Percentiles rank a stretch among this genome's conserved stretches.
phyloP scores from a whole-genome alignment of 2,113 vertebrate genomes.

The Petromus typicus region DNA sequence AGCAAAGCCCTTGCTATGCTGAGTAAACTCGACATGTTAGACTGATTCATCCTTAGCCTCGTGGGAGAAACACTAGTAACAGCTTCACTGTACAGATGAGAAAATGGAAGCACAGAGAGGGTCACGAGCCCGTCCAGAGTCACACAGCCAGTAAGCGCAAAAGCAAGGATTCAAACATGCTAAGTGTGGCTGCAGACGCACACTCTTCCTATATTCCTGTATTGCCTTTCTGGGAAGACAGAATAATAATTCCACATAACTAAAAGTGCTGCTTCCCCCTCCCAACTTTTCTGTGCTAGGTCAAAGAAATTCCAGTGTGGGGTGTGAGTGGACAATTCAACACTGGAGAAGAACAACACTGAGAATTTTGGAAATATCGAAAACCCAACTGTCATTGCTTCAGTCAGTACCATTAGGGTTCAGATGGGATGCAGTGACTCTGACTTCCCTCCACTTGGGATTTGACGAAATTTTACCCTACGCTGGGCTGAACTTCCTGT shows the following conservation, averaged over 20 bases:
- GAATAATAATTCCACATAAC: rapidly evolving
- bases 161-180: background rate
- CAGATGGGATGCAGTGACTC: background rate
- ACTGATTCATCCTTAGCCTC: background rate
- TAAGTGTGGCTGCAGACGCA: too few relatives aligned
- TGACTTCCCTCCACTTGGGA: background rate
- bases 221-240: background rate
- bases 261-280: background rate
- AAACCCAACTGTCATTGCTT: too few relatives aligned
- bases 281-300: background rate
- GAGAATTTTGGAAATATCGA: background rate
- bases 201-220: too few relatives aligned
- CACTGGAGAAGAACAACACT: background rate
- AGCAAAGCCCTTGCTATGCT: background rate
- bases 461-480: background rate
- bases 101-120: background rate
- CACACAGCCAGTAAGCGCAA: background rate
- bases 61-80: background rate
- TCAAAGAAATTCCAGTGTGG: background rate
- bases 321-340: too few relatives aligned
- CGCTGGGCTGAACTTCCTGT: background rate
- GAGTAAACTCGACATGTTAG: background rate
- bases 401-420: background rate
- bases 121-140: background rate
- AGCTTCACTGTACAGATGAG: background rate